Percentiles rank a stretch among this genome's conserved stretches.
Conservation (phyloP, 2,797 vertebrate genomes). For the Anabas testudineus region DNA sequence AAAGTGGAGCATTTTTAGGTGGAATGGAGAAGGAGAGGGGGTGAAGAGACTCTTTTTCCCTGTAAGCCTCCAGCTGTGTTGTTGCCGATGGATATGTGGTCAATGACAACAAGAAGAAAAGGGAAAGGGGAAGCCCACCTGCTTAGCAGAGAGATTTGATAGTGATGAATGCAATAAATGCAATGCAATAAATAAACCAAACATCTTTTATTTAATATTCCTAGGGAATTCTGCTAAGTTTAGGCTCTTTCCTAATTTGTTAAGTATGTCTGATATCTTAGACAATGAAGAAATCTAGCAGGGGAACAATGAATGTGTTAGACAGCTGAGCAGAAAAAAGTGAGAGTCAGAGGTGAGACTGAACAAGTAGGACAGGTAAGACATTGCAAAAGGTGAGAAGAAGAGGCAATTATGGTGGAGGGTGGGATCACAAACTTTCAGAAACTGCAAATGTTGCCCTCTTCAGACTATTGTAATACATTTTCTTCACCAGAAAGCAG, state of each 20-base stretch:
- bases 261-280: slow-evolving; percentile 20
- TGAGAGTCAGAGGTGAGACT: slow-evolving; percentile 18
- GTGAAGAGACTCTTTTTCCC: slow-evolving; percentile 20
- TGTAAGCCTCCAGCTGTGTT: slow-evolving; percentile 52
- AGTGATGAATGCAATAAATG: too few relatives aligned
- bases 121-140: slow-evolving; percentile 44
- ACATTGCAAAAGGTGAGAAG: slow-evolving; percentile 35
- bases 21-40: slow-evolving; percentile 1
- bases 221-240: neutral
- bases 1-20: slow-evolving; percentile 39
- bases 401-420: neutral
- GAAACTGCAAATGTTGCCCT: neutral
- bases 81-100: slow-evolving; percentile 32
- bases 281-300: slow-evolving; percentile 9
- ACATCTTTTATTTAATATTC: slow-evolving; percentile 3
- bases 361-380: slow-evolving; percentile 30
- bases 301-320: slow-evolving; percentile 27
- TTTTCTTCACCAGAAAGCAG: slow-evolving; percentile 19
- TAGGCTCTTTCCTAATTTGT: neutral
- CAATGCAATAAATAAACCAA: neutral
- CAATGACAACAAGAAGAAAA: slow-evolving; percentile 39
- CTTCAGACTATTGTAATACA: slow-evolving; percentile 16
- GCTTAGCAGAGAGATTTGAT: slow-evolving; percentile 46
- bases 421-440: neutral
- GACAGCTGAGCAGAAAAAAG: slow-evolving; percentile 20